phyloP scores from a whole-genome alignment of 1,140 invertebrate species.

The Drosophila carrolli region DNA sequence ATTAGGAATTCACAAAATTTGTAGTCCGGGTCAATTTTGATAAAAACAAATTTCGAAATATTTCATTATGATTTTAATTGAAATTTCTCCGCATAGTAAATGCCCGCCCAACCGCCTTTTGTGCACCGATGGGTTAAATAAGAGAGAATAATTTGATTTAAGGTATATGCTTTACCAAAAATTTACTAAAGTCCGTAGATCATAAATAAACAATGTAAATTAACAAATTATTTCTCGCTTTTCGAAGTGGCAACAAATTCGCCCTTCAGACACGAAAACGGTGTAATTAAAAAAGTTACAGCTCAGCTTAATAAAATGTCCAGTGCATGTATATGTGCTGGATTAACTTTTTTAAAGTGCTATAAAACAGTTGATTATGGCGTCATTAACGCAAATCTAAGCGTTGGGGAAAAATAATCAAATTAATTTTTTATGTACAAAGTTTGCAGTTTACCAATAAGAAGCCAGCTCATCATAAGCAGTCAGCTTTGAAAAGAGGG shows the following conservation, averaged over 20 bases:
- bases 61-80: constrained; percentile 82
- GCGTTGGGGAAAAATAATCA: constrained; percentile 64
- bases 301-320: constrained; percentile 39
- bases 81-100: constrained; percentile 57
- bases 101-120: neutral
- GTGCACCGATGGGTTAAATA: neutral
- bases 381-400: constrained; percentile 77
- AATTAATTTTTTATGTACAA: constrained; percentile 82
- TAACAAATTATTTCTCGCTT: constrained; percentile 25
- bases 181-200: neutral
- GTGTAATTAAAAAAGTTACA: constrained; percentile 72
- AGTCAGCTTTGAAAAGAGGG: constrained; percentile 37
- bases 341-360: constrained; percentile 75
- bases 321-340: constrained; percentile 19
- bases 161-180: neutral
- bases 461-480: constrained; percentile 66
- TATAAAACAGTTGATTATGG: constrained; percentile 80
- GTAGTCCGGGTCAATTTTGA: constrained; percentile 62
- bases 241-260: constrained; percentile 7
- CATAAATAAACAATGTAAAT: constrained; percentile 30
- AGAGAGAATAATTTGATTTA: constrained; percentile 14
- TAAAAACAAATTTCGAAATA: constrained; percentile 75
- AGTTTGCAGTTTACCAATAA: constrained; percentile 74
- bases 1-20: constrained; percentile 70
- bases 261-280: constrained; percentile 11